These are phyloP conservation scores for Campylomormyrus numenius DNA, from an alignment of 2,113 vertebrate species.

Conservation along the genomic window DNA sequence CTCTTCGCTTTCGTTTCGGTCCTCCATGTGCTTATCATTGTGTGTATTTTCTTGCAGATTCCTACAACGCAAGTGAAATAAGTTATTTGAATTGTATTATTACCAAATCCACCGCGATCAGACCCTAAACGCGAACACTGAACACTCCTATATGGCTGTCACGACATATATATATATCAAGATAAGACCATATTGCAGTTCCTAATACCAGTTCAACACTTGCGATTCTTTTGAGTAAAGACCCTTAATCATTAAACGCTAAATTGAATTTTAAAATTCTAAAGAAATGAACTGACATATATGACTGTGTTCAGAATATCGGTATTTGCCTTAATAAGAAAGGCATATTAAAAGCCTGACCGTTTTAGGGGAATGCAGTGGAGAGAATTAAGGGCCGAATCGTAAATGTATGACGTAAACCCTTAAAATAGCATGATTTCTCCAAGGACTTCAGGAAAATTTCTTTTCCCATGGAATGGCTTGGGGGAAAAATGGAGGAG, in stretches of 20 bases:
- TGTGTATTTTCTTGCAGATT: neutral
- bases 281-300: neutral
- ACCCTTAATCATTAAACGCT: neutral
- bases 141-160: neutral
- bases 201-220: neutral
- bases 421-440: constrained; percentile 59
- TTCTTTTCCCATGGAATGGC: constrained; percentile 62
- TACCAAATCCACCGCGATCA: neutral
- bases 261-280: neutral
- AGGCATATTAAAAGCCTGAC: constrained; percentile 26
- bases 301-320: neutral
- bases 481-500: constrained; percentile 33
- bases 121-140: neutral
- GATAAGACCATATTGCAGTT: neutral
- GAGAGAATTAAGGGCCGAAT: constrained; percentile 48
- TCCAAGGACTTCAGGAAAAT: constrained; percentile 49
- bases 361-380: constrained; percentile 35
- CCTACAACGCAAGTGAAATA: neutral
- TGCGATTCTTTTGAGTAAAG: neutral
- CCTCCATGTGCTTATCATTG: neutral
- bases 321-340: neutral
- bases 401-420: constrained; percentile 53
- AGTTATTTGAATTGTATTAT: neutral
- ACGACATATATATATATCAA: neutral
- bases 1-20: neutral